A percentile compares a stretch with the other conserved stretches of the same genome.
Conservation (phyloP, 2,797 vertebrate species). For the Gymnodraco acuticeps region DNA sequence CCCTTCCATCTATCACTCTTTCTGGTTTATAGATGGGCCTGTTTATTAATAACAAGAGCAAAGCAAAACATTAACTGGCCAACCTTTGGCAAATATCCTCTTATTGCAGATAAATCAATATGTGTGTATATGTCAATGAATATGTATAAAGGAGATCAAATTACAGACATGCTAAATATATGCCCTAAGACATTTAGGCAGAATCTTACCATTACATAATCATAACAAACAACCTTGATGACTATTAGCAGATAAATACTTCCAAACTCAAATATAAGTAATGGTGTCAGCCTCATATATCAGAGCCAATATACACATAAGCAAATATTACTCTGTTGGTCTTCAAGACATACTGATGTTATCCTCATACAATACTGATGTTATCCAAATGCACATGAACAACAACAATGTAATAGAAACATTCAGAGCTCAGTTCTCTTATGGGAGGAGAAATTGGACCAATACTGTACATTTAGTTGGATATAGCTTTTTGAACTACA, state of each 20-base stretch:
- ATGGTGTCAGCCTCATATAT: neutral
- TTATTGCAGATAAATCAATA: neutral
- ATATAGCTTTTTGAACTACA: neutral
- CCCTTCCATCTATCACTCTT: slow-evolving; percentile 8
- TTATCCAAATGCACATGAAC: neutral
- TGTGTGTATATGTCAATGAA: neutral
- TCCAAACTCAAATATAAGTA: neutral
- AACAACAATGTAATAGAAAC: neutral
- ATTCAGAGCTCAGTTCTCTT: neutral
- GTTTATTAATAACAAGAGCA: neutral
- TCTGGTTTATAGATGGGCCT: slow-evolving; percentile 14
- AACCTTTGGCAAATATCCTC: neutral
- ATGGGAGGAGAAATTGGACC: neutral
- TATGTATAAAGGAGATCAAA: neutral
- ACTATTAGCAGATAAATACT: neutral
- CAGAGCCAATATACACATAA: neutral
- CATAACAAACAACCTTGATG: neutral
- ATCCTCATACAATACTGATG: neutral
- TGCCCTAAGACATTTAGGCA: neutral
- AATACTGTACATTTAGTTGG: neutral
- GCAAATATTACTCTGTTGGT: neutral
- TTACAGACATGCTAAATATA: neutral
- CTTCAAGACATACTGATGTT: neutral
- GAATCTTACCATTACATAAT: neutral
- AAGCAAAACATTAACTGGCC: neutral